Evolutionary conservation across 2,888 invertebrate species (phyloP), one percentile per base, ranked within the genome.

Genomic region (Plagodis dolabraria): DNA sequence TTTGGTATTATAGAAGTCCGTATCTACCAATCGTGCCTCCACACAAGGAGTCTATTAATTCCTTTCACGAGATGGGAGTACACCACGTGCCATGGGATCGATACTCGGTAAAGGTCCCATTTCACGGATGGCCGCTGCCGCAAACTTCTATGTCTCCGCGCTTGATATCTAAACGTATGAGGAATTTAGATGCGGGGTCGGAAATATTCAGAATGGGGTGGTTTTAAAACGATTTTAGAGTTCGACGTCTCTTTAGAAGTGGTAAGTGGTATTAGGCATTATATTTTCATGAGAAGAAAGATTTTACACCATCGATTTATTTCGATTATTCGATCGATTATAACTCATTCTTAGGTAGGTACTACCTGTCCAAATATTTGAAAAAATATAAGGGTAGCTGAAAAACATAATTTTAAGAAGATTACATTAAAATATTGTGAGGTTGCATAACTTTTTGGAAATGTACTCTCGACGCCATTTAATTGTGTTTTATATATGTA

Each of bases 61-160:
- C 68, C 55, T 68, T 67, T 62, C 60, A 60, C 22, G 56, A 51
- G 52, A 22, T 22, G n/a, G n/a, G n/a, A 22, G 22, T 22, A 22
- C 22, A 22, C 22, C 22, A 22, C 22, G 22, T 36, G 48, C 12
- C 54, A 48, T 45, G 51, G 51, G 55, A 63, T 60, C 63, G 60
- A 60, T 72, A 67, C 61, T 62, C 66, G 68, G 65, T 72, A 72
- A 72, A 69, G 65, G 70, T 62, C 66, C 70, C 64, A 72, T 72
- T 72, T 70, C 70, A 65, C 63, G 71, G 68, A 47, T 72, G 71
- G 60, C 57, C 63, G 65, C 66, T 43, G 56, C 52, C 49, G 57
- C 60, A 57, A 60, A 64, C 62, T 64, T 64, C 60, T 35, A 42
- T 53, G 57, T 61, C 60, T 46, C 50, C 46, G 59, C 50, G 50